These are phyloP conservation scores for Columba guinea DNA, from an alignment of 2,797 vertebrate species.

Conservation along the genomic window DNA sequence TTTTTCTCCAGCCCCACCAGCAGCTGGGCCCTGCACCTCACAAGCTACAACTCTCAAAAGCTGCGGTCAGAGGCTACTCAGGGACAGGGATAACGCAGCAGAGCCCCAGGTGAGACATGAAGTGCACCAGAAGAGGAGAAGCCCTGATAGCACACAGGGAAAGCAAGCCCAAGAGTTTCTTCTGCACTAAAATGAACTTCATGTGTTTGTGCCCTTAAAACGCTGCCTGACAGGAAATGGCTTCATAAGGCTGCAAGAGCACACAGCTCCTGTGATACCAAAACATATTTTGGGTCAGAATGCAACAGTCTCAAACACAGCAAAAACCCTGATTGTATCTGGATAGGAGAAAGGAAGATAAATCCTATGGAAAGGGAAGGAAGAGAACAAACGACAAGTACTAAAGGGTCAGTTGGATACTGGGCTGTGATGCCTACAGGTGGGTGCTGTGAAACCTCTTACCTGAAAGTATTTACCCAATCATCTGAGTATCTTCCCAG, in stretches of 20 bases:
- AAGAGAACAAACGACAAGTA: neutral
- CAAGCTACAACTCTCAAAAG: fast-evolving
- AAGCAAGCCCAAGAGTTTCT: neutral
- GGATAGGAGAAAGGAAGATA: neutral
- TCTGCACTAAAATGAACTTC: neutral
- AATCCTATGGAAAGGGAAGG: neutral
- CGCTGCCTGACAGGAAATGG: neutral
- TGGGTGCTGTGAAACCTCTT: neutral
- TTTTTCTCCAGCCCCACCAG: neutral
- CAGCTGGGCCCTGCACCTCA: neutral
- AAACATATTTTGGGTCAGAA: neutral
- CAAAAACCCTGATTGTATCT: neutral
- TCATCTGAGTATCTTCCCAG: neutral
- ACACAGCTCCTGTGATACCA: neutral
- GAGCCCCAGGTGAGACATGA: neutral
- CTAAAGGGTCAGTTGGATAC: neutral
- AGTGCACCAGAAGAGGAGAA: neutral
- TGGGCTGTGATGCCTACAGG: neutral
- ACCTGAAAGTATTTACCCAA: neutral
- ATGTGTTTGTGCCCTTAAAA: neutral
- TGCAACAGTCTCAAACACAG: fast-evolving
- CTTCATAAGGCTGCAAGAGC: neutral
- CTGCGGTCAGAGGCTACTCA: neutral
- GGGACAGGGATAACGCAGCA: neutral
- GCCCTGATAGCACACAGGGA: fast-evolving